Conservation (phyloP, 2,797 vertebrate genomes). For the Pantherophis vulpinus region DNA sequence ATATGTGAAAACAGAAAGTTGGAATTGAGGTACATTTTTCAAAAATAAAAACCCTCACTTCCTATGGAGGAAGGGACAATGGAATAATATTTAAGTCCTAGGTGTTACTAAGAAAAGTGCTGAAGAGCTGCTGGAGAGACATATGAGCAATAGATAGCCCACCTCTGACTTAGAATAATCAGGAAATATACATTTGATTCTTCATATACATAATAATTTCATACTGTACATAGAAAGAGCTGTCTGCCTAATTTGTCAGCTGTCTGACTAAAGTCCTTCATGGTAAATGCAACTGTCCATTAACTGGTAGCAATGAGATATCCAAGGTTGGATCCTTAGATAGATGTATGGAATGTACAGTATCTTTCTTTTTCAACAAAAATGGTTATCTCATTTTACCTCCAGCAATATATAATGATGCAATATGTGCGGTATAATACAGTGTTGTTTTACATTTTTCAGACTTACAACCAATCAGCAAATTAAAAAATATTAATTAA, state of each 20-base stretch:
- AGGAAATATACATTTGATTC: too few species aligned
- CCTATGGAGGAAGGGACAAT: too few species aligned
- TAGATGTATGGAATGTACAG: not conserved
- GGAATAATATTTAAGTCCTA: too few species aligned
- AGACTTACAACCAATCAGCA: not conserved
- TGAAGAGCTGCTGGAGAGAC: not conserved
- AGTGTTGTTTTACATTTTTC: not conserved
- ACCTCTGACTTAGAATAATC: not conserved
- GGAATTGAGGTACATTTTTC: not conserved
- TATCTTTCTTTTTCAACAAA: not conserved
- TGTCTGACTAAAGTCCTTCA: not conserved
- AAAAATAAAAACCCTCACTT: not conserved
- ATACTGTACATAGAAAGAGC: too few species aligned
- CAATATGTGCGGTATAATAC: not conserved
- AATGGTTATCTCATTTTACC: not conserved
- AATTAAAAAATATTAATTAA: not conserved
- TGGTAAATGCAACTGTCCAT: not conserved
- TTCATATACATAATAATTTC: too few species aligned
- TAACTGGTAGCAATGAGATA: not conserved
- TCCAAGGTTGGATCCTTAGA: not conserved
- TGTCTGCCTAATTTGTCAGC: not conserved
- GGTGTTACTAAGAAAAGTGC: not conserved
- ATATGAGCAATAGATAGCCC: not conserved
- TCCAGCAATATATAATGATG: not conserved
- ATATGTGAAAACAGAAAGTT: not conserved